A percentile compares a stretch with the other conserved stretches of the same genome.
Conservation (phyloP, 2,113 vertebrate genomes). For the Ciconia stormi region DNA sequence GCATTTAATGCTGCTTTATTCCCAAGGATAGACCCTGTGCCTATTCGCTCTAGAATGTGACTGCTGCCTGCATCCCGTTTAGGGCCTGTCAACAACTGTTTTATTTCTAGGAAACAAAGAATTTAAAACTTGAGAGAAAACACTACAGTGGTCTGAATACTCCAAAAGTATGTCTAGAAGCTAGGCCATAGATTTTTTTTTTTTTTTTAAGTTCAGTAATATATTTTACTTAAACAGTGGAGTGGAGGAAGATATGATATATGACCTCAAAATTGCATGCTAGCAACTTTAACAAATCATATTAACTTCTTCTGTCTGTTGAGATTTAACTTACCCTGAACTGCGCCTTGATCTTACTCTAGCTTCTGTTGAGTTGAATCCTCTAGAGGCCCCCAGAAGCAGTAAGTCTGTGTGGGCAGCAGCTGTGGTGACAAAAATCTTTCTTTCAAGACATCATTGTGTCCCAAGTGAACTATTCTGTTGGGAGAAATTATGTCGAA, state of each 20-base stretch:
- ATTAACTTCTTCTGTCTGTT: not conserved
- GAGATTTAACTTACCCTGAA: not conserved
- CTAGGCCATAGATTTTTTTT: too few species aligned
- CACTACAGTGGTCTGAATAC: not conserved
- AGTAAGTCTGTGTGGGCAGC: not conserved
- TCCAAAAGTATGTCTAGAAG: not conserved
- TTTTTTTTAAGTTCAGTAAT: not conserved
- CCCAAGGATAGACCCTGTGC: not conserved
- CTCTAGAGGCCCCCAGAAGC: not conserved
- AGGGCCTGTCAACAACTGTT: accelerated
- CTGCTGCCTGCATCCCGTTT: not conserved
- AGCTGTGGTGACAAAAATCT: not conserved
- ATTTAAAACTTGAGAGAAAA: not conserved
- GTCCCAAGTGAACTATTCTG: not conserved
- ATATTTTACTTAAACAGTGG: not conserved
- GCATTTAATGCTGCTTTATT: not conserved
- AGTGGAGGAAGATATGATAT: not conserved
- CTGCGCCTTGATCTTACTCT: not conserved
- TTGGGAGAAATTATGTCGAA: not conserved
- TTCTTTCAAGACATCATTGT: not conserved
- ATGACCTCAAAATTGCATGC: not conserved
- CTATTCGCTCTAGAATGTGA: not conserved
- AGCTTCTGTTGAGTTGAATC: not conserved
- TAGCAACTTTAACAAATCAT: not conserved
- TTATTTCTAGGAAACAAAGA: not conserved